Percentiles rank a stretch among this genome's conserved stretches.
Conservation (phyloP, 1,140 invertebrate genomes). For the Ceratosolen solmsi region DNA sequence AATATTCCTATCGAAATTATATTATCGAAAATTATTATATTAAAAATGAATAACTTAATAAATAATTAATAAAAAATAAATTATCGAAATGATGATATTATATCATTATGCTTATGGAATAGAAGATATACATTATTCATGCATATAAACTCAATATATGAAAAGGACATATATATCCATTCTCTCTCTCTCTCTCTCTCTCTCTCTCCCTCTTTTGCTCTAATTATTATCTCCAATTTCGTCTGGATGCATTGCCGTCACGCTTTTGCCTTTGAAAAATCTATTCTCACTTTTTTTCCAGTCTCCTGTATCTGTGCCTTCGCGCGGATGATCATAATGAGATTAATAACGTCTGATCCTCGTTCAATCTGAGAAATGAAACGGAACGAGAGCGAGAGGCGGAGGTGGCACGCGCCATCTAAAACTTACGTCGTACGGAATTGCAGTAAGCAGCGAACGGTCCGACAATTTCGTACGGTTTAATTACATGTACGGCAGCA, state of each 20-base stretch:
- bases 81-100: too few relatives aligned
- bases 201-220: background rate
- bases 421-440: slow-evolving; percentile 22
- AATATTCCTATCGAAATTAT: too few relatives aligned
- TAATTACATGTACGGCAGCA: slow-evolving; percentile 49
- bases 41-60: too few relatives aligned
- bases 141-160: too few relatives aligned
- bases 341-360: slow-evolving; percentile 64
- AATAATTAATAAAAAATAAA: too few relatives aligned
- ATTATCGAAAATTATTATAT: too few relatives aligned
- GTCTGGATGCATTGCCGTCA: background rate
- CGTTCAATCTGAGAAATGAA: slow-evolving; percentile 57
- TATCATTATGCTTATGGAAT: too few relatives aligned
- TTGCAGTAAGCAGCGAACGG: slow-evolving; percentile 28
- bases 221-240: background rate
- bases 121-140: too few relatives aligned
- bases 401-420: slow-evolving; percentile 31
- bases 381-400: slow-evolving; percentile 5
- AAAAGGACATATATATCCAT: too few relatives aligned
- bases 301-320: background rate
- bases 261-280: background rate
- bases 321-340: slow-evolving; percentile 58
- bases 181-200: too few relatives aligned
- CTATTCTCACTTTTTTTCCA: background rate
- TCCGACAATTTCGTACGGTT: slow-evolving; percentile 48